Evolutionary conservation across 2,797 vertebrate genomes (phyloP).

Genomic region (Cuniculus paca): DNA sequence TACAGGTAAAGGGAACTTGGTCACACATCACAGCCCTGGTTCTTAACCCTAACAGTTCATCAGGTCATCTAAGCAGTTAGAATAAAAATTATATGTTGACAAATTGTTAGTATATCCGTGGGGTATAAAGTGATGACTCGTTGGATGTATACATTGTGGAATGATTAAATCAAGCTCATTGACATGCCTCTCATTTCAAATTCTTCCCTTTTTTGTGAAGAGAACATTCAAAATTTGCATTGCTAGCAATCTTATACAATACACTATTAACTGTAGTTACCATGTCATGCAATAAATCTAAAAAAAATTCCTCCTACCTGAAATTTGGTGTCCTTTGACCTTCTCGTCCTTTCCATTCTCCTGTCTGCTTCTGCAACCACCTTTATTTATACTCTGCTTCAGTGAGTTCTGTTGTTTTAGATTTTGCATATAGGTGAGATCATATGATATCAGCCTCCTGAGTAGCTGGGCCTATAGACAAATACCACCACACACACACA

Average conservation of each 20-base stretch:
- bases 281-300: background rate
- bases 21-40: background rate
- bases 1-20: background rate
- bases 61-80: background rate
- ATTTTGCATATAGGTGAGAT: background rate
- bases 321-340: background rate
- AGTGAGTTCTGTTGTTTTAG: background rate
- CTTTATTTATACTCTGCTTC: background rate
- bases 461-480: background rate
- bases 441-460: background rate
- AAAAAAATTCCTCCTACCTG: background rate
- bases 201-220: background rate
- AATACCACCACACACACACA: too few relatives aligned
- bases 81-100: background rate
- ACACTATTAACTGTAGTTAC: background rate
- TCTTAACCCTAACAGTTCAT: background rate
- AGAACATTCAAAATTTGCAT: background rate
- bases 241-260: background rate
- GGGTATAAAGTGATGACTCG: background rate
- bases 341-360: background rate
- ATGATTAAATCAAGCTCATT: background rate
- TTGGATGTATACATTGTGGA: background rate
- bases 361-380: background rate
- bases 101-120: background rate
- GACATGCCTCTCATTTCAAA: background rate